phyloP scores from a whole-genome alignment of 2,888 invertebrate genomes.

The Lobophora halterata region DNA sequence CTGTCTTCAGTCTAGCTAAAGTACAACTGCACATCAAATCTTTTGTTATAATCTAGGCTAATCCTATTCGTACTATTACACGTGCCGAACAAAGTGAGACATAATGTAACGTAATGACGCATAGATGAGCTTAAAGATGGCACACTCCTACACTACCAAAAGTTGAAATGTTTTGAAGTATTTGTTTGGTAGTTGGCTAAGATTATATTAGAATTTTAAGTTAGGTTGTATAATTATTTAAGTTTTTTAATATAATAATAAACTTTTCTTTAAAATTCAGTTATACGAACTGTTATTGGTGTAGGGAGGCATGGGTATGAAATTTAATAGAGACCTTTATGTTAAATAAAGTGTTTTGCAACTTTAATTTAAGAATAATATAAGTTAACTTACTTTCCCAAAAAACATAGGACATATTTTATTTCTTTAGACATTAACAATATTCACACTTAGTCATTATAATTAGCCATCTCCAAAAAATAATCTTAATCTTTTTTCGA shows the following conservation, averaged over 20 bases:
- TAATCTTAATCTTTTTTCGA: slow-evolving; percentile 10
- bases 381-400: too few relatives aligned
- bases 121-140: slow-evolving; percentile 24
- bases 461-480: slow-evolving; percentile 6
- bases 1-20: slow-evolving; percentile 14
- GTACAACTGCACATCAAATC: slow-evolving; percentile 13
- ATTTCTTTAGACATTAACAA: slow-evolving; percentile 2
- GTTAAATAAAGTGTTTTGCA: too few relatives aligned
- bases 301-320: too few relatives aligned
- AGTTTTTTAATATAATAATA: neutral
- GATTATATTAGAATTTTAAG: neutral
- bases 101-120: slow-evolving; percentile 11
- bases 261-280: too few relatives aligned
- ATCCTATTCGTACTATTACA: slow-evolving; percentile 42
- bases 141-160: slow-evolving; percentile 18
- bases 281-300: too few relatives aligned
- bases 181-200: slow-evolving; percentile 6
- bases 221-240: neutral
- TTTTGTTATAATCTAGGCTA: slow-evolving; percentile 37
- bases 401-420: neutral
- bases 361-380: too few relatives aligned
- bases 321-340: too few relatives aligned
- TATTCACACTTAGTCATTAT: slow-evolving; percentile 8
- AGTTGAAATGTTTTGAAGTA: slow-evolving; percentile 2
- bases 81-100: slow-evolving; percentile 12